Conservation (phyloP, 1,140 invertebrate genomes). For the Pseudoatta argentina region DNA sequence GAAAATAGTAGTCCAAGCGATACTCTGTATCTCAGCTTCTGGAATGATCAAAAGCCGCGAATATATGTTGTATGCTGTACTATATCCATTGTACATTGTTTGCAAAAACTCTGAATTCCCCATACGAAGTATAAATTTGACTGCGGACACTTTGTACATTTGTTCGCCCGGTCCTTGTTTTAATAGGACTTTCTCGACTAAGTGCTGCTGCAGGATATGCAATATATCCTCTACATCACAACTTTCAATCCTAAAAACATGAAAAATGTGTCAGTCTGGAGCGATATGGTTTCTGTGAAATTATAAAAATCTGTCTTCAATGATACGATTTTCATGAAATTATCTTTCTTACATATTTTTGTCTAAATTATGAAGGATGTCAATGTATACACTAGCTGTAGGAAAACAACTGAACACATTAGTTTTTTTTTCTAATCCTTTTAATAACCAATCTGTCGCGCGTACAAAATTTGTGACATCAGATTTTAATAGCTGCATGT, state of each 20-base stretch:
- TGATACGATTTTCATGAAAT: neutral
- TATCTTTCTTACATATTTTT: slow-evolving; percentile 60
- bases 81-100: neutral
- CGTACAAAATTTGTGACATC: slow-evolving; percentile 34
- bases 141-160: slow-evolving; percentile 74
- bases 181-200: slow-evolving; percentile 61
- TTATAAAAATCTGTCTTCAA: neutral
- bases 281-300: neutral
- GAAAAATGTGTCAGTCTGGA: neutral
- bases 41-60: slow-evolving; percentile 39
- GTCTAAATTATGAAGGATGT: slow-evolving; percentile 67
- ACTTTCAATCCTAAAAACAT: slow-evolving; percentile 42
- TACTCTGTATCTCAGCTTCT: slow-evolving; percentile 73
- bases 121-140: slow-evolving; percentile 71
- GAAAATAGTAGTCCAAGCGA: slow-evolving; percentile 74
- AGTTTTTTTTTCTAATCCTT: slow-evolving; percentile 69
- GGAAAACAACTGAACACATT: slow-evolving; percentile 70
- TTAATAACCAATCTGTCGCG: slow-evolving; percentile 67
- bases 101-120: slow-evolving; percentile 34
- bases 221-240: slow-evolving; percentile 46
- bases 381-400: slow-evolving; percentile 73
- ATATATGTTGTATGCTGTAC: slow-evolving; percentile 47
- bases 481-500: slow-evolving; percentile 12
- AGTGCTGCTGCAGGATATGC: slow-evolving; percentile 61
- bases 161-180: slow-evolving; percentile 75